phyloP scores from a whole-genome alignment of 2,797 vertebrate species.

The Lacerta bilineata region DNA sequence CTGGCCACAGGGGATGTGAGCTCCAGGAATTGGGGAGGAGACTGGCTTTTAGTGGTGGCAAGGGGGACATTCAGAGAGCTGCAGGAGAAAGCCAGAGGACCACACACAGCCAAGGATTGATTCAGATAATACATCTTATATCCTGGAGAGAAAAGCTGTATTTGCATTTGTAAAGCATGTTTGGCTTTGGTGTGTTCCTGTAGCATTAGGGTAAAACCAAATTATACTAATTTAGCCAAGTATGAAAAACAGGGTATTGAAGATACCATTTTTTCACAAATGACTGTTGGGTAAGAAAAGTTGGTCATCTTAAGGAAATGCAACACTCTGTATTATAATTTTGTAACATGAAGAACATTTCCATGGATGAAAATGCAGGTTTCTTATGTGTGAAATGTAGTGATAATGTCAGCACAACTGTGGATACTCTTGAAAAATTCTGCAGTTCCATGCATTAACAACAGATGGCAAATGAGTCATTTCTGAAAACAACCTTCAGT shows the following conservation, averaged over 20 bases:
- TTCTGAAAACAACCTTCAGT: rapidly evolving
- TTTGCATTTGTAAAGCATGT: background rate
- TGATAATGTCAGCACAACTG: background rate
- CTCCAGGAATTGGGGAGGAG: too few species aligned
- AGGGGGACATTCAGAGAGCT: background rate
- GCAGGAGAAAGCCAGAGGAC: background rate
- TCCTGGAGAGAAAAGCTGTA: background rate
- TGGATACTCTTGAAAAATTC: background rate
- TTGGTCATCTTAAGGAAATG: background rate
- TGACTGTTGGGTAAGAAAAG: background rate
- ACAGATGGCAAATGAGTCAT: slow-evolving; percentile 46
- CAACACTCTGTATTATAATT: background rate
- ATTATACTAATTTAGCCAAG: background rate
- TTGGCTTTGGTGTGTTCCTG: background rate
- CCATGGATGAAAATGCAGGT: too few species aligned
- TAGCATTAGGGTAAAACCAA: background rate
- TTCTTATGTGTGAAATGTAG: background rate
- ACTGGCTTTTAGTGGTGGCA: too few species aligned
- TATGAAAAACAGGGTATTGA: background rate
- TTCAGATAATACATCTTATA: background rate
- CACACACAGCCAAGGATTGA: background rate
- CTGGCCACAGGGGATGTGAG: too few species aligned
- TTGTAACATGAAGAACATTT: background rate
- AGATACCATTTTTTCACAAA: too few species aligned
- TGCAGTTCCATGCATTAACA: background rate